Conservation (phyloP, 92 coral and sea anemone genomes). For the Virgularia gustaviana region DNA sequence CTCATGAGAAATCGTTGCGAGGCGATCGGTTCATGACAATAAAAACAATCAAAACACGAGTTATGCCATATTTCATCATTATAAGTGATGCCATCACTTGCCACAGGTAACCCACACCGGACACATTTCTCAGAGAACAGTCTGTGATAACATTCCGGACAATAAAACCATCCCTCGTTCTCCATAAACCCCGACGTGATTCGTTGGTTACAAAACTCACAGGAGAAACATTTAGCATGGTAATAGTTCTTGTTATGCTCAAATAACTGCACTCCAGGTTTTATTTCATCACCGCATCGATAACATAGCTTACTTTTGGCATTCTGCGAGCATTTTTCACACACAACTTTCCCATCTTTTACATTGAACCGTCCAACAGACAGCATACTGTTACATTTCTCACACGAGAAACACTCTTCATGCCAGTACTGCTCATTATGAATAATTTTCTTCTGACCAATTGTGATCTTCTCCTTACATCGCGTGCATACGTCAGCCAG, state of each 20-base stretch:
- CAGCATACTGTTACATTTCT: constrained; percentile 16
- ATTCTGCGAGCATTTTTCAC: constrained; percentile 10
- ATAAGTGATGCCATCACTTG: constrained; percentile 37
- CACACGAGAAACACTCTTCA: constrained; percentile 31
- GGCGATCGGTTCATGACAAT: constrained; percentile 18
- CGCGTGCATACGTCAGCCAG: constrained; percentile 15
- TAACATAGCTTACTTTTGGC: constrained; percentile 21
- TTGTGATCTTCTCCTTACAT: constrained; percentile 19
- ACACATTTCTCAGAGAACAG: constrained; percentile 34
- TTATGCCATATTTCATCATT: constrained; percentile 20
- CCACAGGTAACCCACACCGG: constrained; percentile 41
- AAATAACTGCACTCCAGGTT: background rate
- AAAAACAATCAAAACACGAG: constrained; percentile 28
- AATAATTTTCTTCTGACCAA: constrained; percentile 15
- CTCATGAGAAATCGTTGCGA: constrained; percentile 46
- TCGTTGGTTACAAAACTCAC: constrained; percentile 19
- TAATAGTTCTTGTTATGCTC: background rate
- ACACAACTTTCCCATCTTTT: constrained; percentile 13
- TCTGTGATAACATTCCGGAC: constrained; percentile 10
- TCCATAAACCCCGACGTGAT: constrained; percentile 22
- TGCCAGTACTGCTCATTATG: constrained; percentile 17
- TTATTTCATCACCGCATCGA: constrained; percentile 27
- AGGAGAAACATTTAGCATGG: constrained; percentile 18
- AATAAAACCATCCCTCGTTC: constrained; percentile 18
- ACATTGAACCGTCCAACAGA: constrained; percentile 23